Base-by-base conservation (phyloP, 53 echinoderm and acorn worm genomes). In the Zoroaster sp. region DNA sequence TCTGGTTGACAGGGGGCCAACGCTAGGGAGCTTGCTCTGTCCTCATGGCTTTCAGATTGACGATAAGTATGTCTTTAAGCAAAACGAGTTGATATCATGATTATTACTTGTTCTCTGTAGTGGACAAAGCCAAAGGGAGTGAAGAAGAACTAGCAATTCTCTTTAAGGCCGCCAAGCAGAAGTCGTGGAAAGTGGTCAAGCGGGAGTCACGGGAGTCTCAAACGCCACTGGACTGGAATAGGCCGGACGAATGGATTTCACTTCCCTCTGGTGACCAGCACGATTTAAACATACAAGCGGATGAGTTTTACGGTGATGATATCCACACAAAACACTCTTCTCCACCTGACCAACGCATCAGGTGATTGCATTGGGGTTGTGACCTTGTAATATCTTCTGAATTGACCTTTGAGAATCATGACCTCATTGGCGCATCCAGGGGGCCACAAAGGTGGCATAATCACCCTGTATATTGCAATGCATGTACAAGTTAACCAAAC, bases 71-170 rank as follows among this genome's bases (percentile, higher is more conserved):
- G n/a, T n/a, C n/a, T n/a, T n/a, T n/a, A n/a, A n/a, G n/a, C n/a
- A n/a, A n/a, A n/a, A n/a, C n/a, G n/a, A n/a, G n/a, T n/a, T n/a
- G n/a, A n/a, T n/a, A n/a, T n/a, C n/a, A n/a, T n/a, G n/a, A n/a
- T n/a, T n/a, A n/a, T n/a, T n/a, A 31, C 30, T 1, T 32, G 30
- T 71, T 73, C 35, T 44, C 47, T n/a, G 18, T 35, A 89, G 94
- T 94, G 49, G 94, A 94, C 74, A 94, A 94, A 75, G 75, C 92
- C 20, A 94, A 94, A 73, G 94, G 92, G 7, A 81, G 73, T 4
- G 67, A 74, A 20, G 89, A 91, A 15, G 92, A 92, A 35, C 77
- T 66, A 45, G 39, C 73, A 6, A 55, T 73, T 11, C 83, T 94
- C 35, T 46, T 87, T 59, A 78, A 89, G 3, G 89, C 92, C 15